Evolutionary conservation across 2,797 vertebrate species (phyloP).

Genomic region (Zenarchopterus dispar): DNA sequence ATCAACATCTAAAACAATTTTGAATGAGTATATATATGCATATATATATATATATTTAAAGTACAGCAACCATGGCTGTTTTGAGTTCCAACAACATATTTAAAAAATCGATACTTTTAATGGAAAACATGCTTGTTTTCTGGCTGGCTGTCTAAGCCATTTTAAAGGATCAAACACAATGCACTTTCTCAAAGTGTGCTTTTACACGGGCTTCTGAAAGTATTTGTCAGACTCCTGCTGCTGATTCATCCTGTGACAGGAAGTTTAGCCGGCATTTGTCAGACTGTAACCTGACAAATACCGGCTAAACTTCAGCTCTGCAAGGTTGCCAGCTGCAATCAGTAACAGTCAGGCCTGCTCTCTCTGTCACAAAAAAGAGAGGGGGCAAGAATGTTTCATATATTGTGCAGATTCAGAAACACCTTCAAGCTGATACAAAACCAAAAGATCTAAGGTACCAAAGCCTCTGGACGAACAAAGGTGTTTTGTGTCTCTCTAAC

Average conservation of each 20-base stretch:
- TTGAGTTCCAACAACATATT: not conserved
- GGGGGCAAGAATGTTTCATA: conserved; percentile 44
- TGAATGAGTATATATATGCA: no score
- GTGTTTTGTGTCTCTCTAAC: conserved; percentile 49
- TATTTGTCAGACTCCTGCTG: conserved; percentile 14
- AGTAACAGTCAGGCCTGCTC: conserved; percentile 63
- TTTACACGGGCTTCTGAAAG: conserved; percentile 1
- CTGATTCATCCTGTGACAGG: conserved; percentile 37
- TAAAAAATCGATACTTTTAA: not conserved
- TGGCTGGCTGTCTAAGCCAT: conserved; percentile 1
- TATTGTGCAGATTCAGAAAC: conserved; percentile 48
- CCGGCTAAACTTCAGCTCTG: conserved; percentile 29
- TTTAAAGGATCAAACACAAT: not conserved
- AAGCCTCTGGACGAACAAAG: conserved; percentile 53
- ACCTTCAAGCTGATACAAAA: conserved; percentile 58
- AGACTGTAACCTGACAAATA: conserved; percentile 21
- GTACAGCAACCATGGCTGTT: not conserved
- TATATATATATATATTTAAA: no score
- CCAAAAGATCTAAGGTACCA: conserved; percentile 35
- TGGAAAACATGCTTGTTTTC: not conserved
- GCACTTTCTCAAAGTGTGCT: conserved; percentile 7
- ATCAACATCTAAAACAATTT: not conserved
- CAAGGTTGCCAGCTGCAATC: conserved; percentile 55
- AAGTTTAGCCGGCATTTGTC: conserved; percentile 37
- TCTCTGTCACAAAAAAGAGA: conserved; percentile 43